Percentiles rank a stretch among this genome's conserved stretches.
Evolutionary conservation across 2,797 vertebrate species (phyloP).

Genomic region (Melopsittacus undulatus): DNA sequence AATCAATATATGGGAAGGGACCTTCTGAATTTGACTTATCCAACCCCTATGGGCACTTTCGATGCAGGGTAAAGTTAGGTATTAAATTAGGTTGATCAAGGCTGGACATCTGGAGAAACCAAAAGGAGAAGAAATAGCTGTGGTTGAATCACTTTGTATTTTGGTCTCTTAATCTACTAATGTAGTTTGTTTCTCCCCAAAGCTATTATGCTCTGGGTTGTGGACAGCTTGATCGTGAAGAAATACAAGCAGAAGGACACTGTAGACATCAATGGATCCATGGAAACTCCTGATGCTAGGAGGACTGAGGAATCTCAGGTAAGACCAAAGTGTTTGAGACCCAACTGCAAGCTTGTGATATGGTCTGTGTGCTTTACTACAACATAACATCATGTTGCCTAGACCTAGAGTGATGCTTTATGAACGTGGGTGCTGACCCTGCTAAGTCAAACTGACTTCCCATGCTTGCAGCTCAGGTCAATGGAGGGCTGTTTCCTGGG

Average conservation of each 20-base stretch:
- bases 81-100: background rate
- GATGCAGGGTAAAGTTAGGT: background rate
- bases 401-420: background rate
- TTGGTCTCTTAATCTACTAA: background rate
- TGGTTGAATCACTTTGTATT: background rate
- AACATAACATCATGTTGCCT: accelerated
- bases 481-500: background rate
- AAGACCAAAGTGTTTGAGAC: constrained; percentile 9
- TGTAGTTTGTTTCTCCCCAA: constrained; percentile 19
- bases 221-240: constrained; percentile 85
- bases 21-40: background rate
- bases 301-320: constrained; percentile 79
- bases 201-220: constrained; percentile 87
- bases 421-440: background rate
- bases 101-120: background rate
- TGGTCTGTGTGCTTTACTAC: background rate
- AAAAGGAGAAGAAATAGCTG: background rate
- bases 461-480: background rate
- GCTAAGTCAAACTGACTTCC: background rate
- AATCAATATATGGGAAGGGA: background rate
- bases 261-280: constrained; percentile 53
- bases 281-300: constrained; percentile 38
- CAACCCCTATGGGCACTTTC: accelerated
- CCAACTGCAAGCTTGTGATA: background rate
- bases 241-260: constrained; percentile 78